Base-by-base conservation (phyloP, 2,797 vertebrate genomes). In the Onychomys arenicola region DNA sequence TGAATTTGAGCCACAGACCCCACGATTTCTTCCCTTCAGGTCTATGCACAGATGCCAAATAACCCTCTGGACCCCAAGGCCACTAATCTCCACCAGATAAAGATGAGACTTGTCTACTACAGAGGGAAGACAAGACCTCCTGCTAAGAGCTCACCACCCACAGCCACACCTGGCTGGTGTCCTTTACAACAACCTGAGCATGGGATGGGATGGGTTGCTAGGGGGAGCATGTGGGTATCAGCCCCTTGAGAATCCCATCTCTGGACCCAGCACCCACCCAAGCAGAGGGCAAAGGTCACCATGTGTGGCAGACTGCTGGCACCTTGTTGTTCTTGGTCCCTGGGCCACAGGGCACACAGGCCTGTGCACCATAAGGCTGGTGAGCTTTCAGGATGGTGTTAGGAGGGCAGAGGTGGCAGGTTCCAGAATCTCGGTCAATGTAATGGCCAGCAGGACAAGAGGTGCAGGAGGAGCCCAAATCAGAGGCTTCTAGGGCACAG, bases 311-410 rank as follows among this genome's bases (percentile, higher is more conserved):
- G 29, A 10, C 21, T 29, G 76, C 76, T n/a, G 61, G 87, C 91
- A 99, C 99, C 99, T 99, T 96, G 97, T 99, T 99, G 98, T 96
- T 99, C 94, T 59, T 97, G 25, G 99, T 99, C 96, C 99, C 99
- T 0, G 99, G 99, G n/a, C 99, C 99, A 61, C 99, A 99, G 75
- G 97, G 97, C 7, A 98, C 89, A 96, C 99, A 99, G 78, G 99
- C 97, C 6, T 98, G 98, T 89, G 97, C 81, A 85, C 99, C 99
- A 0, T 99, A 98, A 0, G 99, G 98, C 88, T 99, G 99, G 96
- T 99, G 99, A 5, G 98, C 97, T 95, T 93, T 98, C 98, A 99
- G 98, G 94, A 99, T 98, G 77, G 99, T 99, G 97, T 99, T 99
- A 0, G 98, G 37, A 0, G 99, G 98, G 90, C 99, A 99, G 55